These are phyloP conservation scores for Scaptomyza graminum DNA, from an alignment of 1,140 invertebrate species.

Conservation along the genomic window DNA sequence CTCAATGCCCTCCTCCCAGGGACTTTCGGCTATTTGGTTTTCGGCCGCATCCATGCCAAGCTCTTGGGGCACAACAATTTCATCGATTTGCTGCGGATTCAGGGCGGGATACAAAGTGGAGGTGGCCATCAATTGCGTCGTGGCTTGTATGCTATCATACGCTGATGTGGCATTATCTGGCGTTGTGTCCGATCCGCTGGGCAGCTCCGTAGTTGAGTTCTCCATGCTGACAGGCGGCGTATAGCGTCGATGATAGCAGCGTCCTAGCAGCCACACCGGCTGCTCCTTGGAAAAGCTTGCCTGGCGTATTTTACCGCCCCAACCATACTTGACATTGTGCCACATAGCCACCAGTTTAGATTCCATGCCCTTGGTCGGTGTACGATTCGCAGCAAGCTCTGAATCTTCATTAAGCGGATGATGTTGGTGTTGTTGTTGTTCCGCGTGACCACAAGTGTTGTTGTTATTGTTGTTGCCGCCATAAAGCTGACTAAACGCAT, in stretches of 20 bases:
- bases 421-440: constrained; percentile 36
- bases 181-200: constrained; percentile 59
- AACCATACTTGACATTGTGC: constrained; percentile 96
- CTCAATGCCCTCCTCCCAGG: constrained; percentile 88
- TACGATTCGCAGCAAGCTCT: constrained; percentile 67
- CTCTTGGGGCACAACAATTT: constrained; percentile 80
- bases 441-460: constrained; percentile 52
- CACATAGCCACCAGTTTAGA: constrained; percentile 92
- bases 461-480: constrained; percentile 45
- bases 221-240: constrained; percentile 87
- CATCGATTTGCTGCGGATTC: constrained; percentile 72
- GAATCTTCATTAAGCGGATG: constrained; percentile 54
- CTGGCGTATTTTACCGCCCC: constrained; percentile 90
- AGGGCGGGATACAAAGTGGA: constrained; percentile 62
- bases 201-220: constrained; percentile 87
- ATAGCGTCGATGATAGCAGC: constrained; percentile 91
- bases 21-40: constrained; percentile 85
- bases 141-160: constrained; percentile 61
- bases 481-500: constrained; percentile 81
- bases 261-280: constrained; percentile 92
- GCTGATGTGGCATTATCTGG: constrained; percentile 67
- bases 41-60: constrained; percentile 85
- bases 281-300: constrained; percentile 94
- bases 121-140: constrained; percentile 16
- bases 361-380: constrained; percentile 88